Percentiles rank a stretch among this genome's conserved stretches.
Conservation (phyloP, 2,888 invertebrate genomes). For the Mycalesis mineus region DNA sequence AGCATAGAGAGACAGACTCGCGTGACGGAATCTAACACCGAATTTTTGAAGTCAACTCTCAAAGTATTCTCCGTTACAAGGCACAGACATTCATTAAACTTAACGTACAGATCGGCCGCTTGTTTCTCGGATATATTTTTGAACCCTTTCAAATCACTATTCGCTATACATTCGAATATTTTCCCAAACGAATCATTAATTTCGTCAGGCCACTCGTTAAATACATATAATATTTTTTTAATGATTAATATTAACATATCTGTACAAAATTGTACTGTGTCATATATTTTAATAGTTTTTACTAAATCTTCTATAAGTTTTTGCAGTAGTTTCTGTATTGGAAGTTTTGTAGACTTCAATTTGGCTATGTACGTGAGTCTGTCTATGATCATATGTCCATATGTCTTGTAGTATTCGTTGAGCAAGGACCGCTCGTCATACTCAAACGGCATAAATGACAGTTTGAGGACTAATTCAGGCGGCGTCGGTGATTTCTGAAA, state of each 20-base stretch:
- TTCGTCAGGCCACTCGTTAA: constrained; percentile 40
- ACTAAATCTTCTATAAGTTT: constrained; percentile 50
- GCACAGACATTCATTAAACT: constrained; percentile 56
- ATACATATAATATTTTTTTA: constrained; percentile 55
- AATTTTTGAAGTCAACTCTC: constrained; percentile 42
- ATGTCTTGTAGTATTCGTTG: constrained; percentile 56
- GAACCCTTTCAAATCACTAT: constrained; percentile 43
- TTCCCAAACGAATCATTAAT: constrained; percentile 40
- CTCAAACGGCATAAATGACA: constrained; percentile 64
- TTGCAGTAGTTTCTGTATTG: constrained; percentile 50
- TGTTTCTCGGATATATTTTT: constrained; percentile 44
- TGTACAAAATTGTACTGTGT: constrained; percentile 48
- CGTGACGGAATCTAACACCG: constrained; percentile 37
- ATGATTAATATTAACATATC: constrained; percentile 48
- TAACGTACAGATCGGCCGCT: constrained; percentile 46
- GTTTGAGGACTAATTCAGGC: constrained; percentile 56
- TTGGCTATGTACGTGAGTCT: constrained; percentile 54
- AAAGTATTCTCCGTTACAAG: constrained; percentile 52
- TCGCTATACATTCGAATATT: constrained; percentile 47
- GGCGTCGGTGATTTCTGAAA: constrained; percentile 51
- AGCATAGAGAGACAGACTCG: constrained; percentile 41
- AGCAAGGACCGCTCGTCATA: constrained; percentile 42
- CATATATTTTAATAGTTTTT: constrained; percentile 52
- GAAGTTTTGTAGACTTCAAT: constrained; percentile 41
- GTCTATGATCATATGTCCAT: constrained; percentile 61